phyloP scores from a whole-genome alignment of 2,888 invertebrate species.

The Phania funesta region DNA sequence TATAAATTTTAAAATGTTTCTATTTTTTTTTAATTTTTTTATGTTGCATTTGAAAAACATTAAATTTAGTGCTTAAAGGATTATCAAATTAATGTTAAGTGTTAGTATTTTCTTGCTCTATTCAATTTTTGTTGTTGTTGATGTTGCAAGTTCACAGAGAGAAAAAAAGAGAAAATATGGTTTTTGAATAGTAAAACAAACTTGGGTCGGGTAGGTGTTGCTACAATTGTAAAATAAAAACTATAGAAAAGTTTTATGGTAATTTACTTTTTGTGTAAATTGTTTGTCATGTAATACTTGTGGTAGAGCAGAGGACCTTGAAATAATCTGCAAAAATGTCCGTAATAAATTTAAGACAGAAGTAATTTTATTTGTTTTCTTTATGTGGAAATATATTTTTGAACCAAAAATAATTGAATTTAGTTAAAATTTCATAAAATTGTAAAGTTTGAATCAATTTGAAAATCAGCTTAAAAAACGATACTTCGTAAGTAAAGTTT shows the following conservation, averaged over 20 bases:
- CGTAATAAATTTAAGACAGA: neutral
- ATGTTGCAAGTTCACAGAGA: slow-evolving; percentile 16
- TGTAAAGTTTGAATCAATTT: too few species aligned
- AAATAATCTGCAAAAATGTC: slow-evolving; percentile 14
- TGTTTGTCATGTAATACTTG: neutral
- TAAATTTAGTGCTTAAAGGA: slow-evolving; percentile 55
- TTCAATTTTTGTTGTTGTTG: slow-evolving; percentile 2
- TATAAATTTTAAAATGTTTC: slow-evolving; percentile 24
- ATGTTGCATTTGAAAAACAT: slow-evolving; percentile 31
- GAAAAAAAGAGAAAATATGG: neutral
- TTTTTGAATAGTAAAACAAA: neutral
- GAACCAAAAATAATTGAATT: neutral
- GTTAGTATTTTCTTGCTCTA: slow-evolving; percentile 29
- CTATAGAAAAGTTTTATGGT: slow-evolving; percentile 27
- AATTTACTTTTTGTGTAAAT: neutral
- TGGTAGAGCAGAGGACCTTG: slow-evolving; percentile 27
- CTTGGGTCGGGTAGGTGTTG: slow-evolving; percentile 42
- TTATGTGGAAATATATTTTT: neutral
- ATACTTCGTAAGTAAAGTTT: too few species aligned
- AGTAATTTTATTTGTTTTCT: neutral
- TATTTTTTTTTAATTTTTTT: neutral
- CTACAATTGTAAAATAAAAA: slow-evolving; percentile 6
- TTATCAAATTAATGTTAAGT: slow-evolving; percentile 66
- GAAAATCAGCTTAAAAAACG: too few species aligned
- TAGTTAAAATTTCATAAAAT: too few species aligned